Evolutionary conservation across 1,140 invertebrate genomes (phyloP).

Genomic region (Drosophila nigromelanica): DNA sequence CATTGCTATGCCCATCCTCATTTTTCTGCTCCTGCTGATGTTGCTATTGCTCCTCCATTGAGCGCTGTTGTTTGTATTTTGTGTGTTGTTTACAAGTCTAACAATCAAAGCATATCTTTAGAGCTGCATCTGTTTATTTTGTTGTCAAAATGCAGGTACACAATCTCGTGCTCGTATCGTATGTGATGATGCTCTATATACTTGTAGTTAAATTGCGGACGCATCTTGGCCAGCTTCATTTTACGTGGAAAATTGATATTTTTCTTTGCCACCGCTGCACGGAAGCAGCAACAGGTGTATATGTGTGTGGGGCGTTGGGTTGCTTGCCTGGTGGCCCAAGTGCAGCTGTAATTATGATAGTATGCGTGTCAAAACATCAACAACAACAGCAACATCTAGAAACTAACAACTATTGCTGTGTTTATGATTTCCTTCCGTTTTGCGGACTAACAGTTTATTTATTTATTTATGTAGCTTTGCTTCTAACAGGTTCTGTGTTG

Average conservation of each 20-base stretch:
- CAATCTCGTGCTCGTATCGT: slow-evolving; percentile 3
- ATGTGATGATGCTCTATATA: slow-evolving; percentile 39
- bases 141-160: slow-evolving; percentile 80
- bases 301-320: slow-evolving; percentile 33
- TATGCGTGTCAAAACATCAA: slow-evolving; percentile 76
- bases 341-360: slow-evolving; percentile 75
- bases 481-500: slow-evolving; percentile 72
- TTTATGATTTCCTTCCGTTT: slow-evolving; percentile 82
- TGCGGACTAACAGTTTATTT: slow-evolving; percentile 78
- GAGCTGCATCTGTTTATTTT: slow-evolving; percentile 75
- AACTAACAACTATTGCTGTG: slow-evolving; percentile 55
- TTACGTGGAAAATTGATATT: slow-evolving; percentile 81
- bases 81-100: slow-evolving; percentile 76
- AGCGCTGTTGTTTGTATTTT: slow-evolving; percentile 62
- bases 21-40: slow-evolving; percentile 7
- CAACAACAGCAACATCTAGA: slow-evolving; percentile 38
- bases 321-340: slow-evolving; percentile 19
- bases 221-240: slow-evolving; percentile 46
- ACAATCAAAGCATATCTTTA: slow-evolving; percentile 77
- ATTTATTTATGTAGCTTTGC: slow-evolving; percentile 67
- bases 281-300: slow-evolving; percentile 75
- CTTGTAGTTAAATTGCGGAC: slow-evolving; percentile 52
- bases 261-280: slow-evolving; percentile 72
- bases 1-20: slow-evolving; percentile 2
- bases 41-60: slow-evolving; percentile 11